Evolutionary conservation across 2,888 invertebrate genomes (phyloP), one percentile per base, ranked within the genome.

Genomic region (Drosophila affinis): DNA sequence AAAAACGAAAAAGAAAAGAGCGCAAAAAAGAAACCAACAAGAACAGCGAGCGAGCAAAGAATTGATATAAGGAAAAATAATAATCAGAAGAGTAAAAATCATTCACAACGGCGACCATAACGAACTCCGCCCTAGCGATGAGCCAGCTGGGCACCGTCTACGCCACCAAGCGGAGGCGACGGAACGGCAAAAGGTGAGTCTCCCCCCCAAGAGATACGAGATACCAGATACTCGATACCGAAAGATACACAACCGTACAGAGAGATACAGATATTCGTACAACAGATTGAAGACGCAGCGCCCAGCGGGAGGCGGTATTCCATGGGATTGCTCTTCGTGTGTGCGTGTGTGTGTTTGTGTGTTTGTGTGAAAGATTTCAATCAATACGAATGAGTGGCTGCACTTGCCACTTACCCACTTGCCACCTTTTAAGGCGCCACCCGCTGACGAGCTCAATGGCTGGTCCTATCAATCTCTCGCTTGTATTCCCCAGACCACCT

Each of bases 141-240:
- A 97, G 97, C 93, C 98, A 98, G 92, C 95, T 98, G 90, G 97
- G 98, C 85, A 98, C 98, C 89, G 98, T 98, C 90, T 98, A 98
- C 93, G 98, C 98, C 89, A 98, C 98, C 89, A 98, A 98, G 93
- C 93, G 98, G 91, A 94, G 98, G 91, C 94, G 98, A 90, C 94
- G 98, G 92, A 98, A 98, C 93, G 98, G 98, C 81, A 98, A 98
- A 94, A 98, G 98, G 98, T 98, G 93, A 93, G 95, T 90, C 34
- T 12, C 32, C 32, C 29, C 46, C 48, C 27, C 47, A n/a, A n/a
- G 10, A 27, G 47, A 17, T 14, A 17, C 54, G 34, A 29, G n/a
- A 34, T 44, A 46, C 27, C 49, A 53, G 58, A 27, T n/a, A 17
- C 54, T 46, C 21, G n/a, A 34, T 44, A 46, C 45, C 49, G 49